Conservation (phyloP, 2,797 vertebrate genomes). For the Coregonus suidteri region DNA sequence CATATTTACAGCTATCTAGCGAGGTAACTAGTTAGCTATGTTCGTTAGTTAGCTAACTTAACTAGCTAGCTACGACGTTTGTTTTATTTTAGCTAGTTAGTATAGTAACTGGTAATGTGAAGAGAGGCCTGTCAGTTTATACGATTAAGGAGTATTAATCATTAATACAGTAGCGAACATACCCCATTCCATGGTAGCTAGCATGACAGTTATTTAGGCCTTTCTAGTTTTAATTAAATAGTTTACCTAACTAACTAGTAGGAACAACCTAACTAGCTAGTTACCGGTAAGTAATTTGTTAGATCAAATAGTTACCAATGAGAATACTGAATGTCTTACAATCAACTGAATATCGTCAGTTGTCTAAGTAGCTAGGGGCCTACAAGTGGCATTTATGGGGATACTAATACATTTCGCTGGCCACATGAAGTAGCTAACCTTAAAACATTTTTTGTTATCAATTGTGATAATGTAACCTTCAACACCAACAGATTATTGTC, state of each 20-base stretch:
- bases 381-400: neutral
- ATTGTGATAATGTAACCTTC: neutral
- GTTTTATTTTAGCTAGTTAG: neutral
- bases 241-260: neutral
- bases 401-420: neutral
- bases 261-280: neutral
- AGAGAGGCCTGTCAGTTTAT: too few species aligned
- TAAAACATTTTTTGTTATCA: neutral
- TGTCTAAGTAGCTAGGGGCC: too few species aligned
- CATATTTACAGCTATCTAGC: too few species aligned
- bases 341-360: too few species aligned
- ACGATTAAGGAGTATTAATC: too few species aligned
- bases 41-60: neutral
- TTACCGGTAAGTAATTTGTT: neutral
- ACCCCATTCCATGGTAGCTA: too few species aligned
- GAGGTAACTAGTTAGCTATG: neutral
- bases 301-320: neutral
- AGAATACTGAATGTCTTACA: too few species aligned
- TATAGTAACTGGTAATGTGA: too few species aligned
- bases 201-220: too few species aligned
- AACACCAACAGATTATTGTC: constrained; percentile 71
- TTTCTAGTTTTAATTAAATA: too few species aligned
- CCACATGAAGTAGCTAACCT: neutral
- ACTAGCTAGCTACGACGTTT: neutral
- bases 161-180: too few species aligned